Evolutionary conservation across 1,140 invertebrate species (phyloP).

Genomic region (Hyles vespertilio): DNA sequence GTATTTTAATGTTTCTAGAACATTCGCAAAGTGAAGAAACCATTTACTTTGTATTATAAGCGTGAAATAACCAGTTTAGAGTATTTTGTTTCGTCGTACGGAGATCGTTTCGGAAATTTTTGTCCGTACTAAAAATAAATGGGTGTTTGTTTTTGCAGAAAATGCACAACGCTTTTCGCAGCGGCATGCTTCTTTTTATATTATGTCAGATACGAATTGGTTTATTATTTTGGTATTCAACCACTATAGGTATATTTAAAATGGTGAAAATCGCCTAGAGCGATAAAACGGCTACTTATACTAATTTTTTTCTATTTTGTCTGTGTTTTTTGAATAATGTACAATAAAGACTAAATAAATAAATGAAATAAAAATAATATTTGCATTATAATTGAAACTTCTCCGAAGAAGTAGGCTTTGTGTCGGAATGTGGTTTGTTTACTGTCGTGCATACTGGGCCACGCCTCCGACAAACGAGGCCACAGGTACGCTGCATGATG

Average conservation of each 20-base stretch:
- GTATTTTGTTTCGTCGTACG: background rate
- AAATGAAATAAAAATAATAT: no score
- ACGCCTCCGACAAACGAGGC: constrained; percentile 51
- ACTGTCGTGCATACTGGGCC: constrained; percentile 34
- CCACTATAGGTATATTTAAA: no score
- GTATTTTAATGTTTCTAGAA: background rate
- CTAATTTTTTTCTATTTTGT: no score
- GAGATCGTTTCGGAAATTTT: constrained; percentile 1
- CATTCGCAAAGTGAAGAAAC: background rate
- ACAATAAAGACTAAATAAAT: no score
- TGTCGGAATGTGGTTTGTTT: constrained; percentile 54
- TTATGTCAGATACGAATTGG: no score
- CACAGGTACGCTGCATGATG: constrained; percentile 26
- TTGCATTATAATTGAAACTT: background rate
- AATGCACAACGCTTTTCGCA: background rate
- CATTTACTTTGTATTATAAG: constrained; percentile 6
- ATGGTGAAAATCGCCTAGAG: no score
- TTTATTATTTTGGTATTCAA: no score
- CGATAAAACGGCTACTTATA: no score
- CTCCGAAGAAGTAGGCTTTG: constrained; percentile 45
- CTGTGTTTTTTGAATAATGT: no score
- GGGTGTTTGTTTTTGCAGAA: constrained; percentile 3
- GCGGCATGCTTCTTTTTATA: no score
- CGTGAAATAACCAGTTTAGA: constrained; percentile 4
- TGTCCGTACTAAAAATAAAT: constrained; percentile 4